These are phyloP conservation scores for Cheirogaleus major DNA, from an alignment of 2,797 vertebrate species.

Conservation along the genomic window DNA sequence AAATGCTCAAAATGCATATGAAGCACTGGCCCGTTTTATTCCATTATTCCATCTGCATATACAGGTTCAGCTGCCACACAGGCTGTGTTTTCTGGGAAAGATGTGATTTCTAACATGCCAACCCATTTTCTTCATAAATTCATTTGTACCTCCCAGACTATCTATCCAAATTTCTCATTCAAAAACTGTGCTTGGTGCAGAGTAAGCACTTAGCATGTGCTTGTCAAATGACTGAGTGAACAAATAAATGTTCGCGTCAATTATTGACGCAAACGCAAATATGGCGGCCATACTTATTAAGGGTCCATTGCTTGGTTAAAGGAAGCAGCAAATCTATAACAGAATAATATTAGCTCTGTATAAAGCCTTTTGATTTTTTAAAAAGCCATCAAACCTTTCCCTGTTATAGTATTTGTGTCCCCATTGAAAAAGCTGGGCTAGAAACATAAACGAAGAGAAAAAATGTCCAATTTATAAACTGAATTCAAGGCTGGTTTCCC, in stretches of 20 bases:
- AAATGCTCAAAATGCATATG: not conserved
- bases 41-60: not conserved
- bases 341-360: not conserved
- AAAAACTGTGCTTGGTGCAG: not conserved
- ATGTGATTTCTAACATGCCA: not conserved
- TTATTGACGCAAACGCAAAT: not conserved
- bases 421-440: not conserved
- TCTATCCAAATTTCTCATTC: not conserved
- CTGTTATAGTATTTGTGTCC: not conserved
- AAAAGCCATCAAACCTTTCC: not conserved
- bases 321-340: not conserved
- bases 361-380: not conserved
- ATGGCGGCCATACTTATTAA: not conserved
- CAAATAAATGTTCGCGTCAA: not conserved
- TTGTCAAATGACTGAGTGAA: not conserved
- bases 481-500: conserved; percentile 34
- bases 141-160: not conserved
- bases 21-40: not conserved
- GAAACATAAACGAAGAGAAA: not conserved
- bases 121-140: not conserved
- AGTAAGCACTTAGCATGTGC: not conserved
- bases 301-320: not conserved
- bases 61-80: not conserved
- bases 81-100: not conserved
- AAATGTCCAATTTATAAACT: not conserved